Evolutionary conservation across 2,888 invertebrate genomes (phyloP).

Genomic region (Andrena chrysosceles): DNA sequence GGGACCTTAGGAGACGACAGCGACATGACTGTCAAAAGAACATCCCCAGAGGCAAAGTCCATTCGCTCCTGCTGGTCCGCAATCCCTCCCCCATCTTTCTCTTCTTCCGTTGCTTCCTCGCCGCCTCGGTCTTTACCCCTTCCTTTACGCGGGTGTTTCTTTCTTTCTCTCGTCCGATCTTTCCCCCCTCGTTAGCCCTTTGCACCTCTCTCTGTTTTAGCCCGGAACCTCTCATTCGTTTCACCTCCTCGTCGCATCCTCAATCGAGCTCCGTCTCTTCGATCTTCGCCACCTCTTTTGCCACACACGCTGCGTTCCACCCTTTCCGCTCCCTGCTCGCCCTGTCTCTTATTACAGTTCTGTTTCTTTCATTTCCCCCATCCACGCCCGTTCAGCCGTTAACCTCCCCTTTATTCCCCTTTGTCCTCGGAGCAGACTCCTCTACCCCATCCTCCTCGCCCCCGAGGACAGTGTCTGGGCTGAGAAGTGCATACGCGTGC

Average conservation of each 20-base stretch:
- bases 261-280: background rate
- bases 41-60: conserved; percentile 78
- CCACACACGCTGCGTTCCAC: background rate
- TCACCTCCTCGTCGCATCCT: conserved; percentile 1
- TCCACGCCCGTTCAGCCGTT: background rate
- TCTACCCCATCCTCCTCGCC: background rate
- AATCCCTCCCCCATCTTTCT: conserved; percentile 46
- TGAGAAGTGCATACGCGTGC: conserved; percentile 40
- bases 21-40: conserved; percentile 81
- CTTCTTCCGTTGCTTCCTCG: conserved; percentile 8
- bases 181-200: background rate
- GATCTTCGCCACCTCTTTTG: background rate
- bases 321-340: background rate
- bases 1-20: conserved; percentile 80
- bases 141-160: background rate
- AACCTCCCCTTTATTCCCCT: background rate
- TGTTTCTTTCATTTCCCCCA: conserved; percentile 9
- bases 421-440: conserved; percentile 20
- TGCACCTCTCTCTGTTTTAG: background rate
- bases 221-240: background rate
- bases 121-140: conserved; percentile 27
- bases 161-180: background rate
- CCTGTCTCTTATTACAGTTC: conserved; percentile 7
- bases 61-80: conserved; percentile 71
- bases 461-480: conserved; percentile 2